Base-by-base conservation (phyloP, 1,140 invertebrate species). In the Heliothis virescens region DNA sequence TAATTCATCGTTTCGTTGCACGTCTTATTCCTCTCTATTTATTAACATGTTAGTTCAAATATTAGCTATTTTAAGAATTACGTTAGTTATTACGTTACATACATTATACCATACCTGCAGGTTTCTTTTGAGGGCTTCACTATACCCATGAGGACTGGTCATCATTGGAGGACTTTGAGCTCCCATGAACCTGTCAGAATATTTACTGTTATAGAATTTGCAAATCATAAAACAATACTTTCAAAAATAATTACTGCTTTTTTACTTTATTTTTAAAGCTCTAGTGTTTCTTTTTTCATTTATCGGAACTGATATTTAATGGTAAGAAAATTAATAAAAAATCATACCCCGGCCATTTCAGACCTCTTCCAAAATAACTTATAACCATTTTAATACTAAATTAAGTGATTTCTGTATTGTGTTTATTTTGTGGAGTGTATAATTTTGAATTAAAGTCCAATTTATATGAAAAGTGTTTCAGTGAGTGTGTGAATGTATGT, bases 161-260 rank as follows among this genome's bases (percentile, higher is more conserved):
- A 95, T 89, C 91, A 95, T 95, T 71, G 95, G 94, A 60, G 94
- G 95, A 85, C 94, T 95, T 82, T 95, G 95, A 50, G 94, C 93
- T 82, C 94, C 94, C 94, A 95, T 93, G 81, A 94, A 95, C 79
- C 94, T 95, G 89, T 79, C 63, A 74, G 41, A 52, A 52, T 52
- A 69, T 53, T 52, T 5, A 53, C 52, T 18, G 50, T 81, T 47
- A 73, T 73, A 41, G 21, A 48, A 73, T 4, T 55, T 57, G 13
- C 53, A 67, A 74, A 71, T 81, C 12, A 59, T 29, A 50, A 74
- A 79, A 53, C 13, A 21, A 34, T 69, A 52, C 34, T 78, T 78
- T 47, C 63, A 78, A 77, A 77, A 78, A 47, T 12, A 55, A 69
- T 26, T 63, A 41, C 7, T 78, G 53, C 48, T 16, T 47, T 55